These are phyloP conservation scores for Neolamprologus longior DNA, from an alignment of 2,113 vertebrate species.

Conservation along the genomic window DNA sequence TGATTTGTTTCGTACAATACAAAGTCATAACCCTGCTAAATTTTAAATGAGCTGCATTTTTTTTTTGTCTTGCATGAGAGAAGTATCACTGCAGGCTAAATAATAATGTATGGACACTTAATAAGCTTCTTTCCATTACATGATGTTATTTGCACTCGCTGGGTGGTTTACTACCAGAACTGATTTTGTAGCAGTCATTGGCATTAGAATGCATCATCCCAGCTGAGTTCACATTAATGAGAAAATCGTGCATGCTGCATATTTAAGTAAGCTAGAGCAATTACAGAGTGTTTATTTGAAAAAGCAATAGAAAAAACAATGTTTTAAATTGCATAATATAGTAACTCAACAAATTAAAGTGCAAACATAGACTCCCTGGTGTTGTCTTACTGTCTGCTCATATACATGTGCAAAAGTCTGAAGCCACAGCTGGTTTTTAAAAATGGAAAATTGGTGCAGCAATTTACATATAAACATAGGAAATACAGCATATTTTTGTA, in stretches of 20 bases:
- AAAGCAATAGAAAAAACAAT: neutral
- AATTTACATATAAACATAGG: neutral
- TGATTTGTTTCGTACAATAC: neutral
- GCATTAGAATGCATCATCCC: neutral
- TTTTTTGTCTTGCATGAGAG: neutral
- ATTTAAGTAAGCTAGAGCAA: neutral
- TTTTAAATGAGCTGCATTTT: neutral
- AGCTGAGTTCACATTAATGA: constrained; percentile 18
- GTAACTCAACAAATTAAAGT: neutral
- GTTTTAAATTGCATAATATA: neutral
- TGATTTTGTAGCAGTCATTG: neutral
- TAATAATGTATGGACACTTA: neutral
- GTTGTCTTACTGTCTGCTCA: neutral
- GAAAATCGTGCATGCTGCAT: neutral
- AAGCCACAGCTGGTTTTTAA: neutral
- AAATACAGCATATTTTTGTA: neutral
- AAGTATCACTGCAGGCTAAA: neutral
- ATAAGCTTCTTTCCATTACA: neutral
- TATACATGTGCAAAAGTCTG: neutral
- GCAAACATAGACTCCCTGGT: neutral
- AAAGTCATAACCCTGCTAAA: neutral
- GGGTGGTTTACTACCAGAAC: neutral
- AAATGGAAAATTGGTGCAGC: neutral
- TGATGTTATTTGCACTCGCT: neutral
- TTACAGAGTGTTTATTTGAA: neutral